Conservation (phyloP, 2,888 invertebrate genomes). For the Falcaria lacertinaria region DNA sequence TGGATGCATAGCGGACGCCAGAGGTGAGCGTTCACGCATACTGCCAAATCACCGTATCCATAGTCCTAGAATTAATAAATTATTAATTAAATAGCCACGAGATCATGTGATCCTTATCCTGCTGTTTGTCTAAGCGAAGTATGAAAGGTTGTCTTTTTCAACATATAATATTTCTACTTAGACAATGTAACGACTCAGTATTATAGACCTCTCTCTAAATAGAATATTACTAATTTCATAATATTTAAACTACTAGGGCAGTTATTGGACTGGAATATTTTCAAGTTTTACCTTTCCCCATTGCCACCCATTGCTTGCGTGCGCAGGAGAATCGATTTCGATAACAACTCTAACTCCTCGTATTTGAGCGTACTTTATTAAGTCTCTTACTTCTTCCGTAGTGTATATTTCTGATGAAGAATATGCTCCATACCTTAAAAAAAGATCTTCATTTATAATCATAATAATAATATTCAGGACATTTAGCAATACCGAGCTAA, state of each 20-base stretch:
- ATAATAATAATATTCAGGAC: no score
- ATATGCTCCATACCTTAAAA: slow-evolving; percentile 85
- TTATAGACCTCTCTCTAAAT: no score
- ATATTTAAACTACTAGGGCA: no score
- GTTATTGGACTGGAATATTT: not conserved
- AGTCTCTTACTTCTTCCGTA: slow-evolving; percentile 80
- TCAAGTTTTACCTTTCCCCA: slow-evolving; percentile 81
- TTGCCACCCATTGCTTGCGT: slow-evolving; percentile 92
- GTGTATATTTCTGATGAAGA: slow-evolving; percentile 84
- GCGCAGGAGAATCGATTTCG: slow-evolving; percentile 94
- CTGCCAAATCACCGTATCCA: slow-evolving; percentile 83
- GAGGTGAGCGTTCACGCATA: slow-evolving; percentile 83
- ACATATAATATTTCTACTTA: no score
- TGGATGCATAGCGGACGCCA: slow-evolving; percentile 88
- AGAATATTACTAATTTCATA: no score
- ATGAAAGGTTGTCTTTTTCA: no score
- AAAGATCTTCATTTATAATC: not conserved
- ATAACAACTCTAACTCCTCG: slow-evolving; percentile 92
- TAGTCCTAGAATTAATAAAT: slow-evolving; percentile 45
- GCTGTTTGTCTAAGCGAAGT: no score
- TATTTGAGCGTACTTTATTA: slow-evolving; percentile 87
- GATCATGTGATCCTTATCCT: no score
- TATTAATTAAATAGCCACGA: no score
- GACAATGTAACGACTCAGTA: no score
- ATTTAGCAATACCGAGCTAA: no score